These are phyloP conservation scores for Carapus acus DNA, from an alignment of 2,797 vertebrate genomes.

Conservation along the genomic window DNA sequence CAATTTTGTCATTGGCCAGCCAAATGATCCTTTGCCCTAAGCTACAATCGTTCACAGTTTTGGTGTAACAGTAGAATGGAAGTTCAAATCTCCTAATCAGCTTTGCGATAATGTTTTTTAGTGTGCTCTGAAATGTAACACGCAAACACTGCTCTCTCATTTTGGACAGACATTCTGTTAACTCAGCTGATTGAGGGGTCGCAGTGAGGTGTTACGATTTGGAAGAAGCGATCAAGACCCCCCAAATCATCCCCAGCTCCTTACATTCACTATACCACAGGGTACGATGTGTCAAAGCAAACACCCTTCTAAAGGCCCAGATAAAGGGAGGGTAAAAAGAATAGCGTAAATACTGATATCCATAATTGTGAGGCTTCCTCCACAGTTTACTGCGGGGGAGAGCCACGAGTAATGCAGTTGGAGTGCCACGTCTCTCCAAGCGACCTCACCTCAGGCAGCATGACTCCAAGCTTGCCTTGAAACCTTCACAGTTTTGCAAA, in stretches of 20 bases:
- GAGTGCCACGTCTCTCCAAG: background rate
- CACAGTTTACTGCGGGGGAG: background rate
- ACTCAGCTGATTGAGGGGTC: conserved; percentile 7
- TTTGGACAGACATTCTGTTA: conserved; percentile 11
- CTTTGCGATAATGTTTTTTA: no score
- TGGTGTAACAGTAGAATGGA: background rate
- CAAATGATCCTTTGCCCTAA: conserved; percentile 47
- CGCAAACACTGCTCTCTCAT: no score
- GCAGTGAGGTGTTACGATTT: conserved; percentile 29
- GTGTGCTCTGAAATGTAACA: no score
- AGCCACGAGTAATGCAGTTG: background rate
- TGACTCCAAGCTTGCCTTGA: no score
- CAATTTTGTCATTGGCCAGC: conserved; percentile 54
- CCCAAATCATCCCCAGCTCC: conserved; percentile 32
- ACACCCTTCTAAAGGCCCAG: conserved; percentile 10
- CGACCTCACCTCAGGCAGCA: no score
- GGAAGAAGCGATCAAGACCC: conserved; percentile 15
- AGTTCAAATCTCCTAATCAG: background rate
- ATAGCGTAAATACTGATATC: conserved; percentile 36
- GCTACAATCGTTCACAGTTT: conserved; percentile 21
- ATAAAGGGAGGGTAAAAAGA: conserved; percentile 22
- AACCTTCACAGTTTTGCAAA: no score
- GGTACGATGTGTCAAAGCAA: conserved; percentile 59
- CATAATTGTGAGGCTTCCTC: conserved; percentile 4
- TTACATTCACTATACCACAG: conserved; percentile 55